Percentiles rank a stretch among this genome's conserved stretches.
These are phyloP conservation scores for Drosophila serrata DNA, from an alignment of 1,140 invertebrate genomes.

Conservation along the genomic window DNA sequence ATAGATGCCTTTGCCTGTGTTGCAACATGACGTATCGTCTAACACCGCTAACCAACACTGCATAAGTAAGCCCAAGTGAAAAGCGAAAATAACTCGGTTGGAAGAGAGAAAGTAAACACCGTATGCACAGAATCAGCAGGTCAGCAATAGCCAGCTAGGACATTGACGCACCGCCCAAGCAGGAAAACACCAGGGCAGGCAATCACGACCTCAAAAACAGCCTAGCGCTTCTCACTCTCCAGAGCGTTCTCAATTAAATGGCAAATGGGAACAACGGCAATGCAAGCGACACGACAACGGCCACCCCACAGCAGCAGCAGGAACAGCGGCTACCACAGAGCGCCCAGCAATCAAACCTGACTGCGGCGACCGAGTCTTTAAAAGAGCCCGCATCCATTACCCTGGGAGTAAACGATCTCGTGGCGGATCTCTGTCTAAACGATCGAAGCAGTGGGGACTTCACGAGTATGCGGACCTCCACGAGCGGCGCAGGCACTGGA, in stretches of 20 bases:
- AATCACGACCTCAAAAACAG: background rate
- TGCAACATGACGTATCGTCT: background rate
- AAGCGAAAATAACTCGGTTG: conserved; percentile 62
- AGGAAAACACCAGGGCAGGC: background rate
- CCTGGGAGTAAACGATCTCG: conserved; percentile 66
- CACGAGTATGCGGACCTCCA: conserved; percentile 53
- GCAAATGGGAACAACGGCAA: conserved; percentile 76
- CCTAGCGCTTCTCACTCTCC: background rate
- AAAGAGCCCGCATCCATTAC: conserved; percentile 16
- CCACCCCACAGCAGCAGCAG: conserved; percentile 27
- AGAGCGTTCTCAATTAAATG: conserved; percentile 52
- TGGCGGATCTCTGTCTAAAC: conserved; percentile 72
- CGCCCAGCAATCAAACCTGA: conserved; percentile 36
- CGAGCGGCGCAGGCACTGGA: conserved; percentile 10
- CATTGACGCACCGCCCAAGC: background rate
- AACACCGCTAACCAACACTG: background rate
- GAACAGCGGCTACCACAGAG: conserved; percentile 34
- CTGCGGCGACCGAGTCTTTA: conserved; percentile 26
- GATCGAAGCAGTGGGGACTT: conserved; percentile 50
- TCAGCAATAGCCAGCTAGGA: background rate
- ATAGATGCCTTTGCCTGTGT: background rate
- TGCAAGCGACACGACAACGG: conserved; percentile 54
- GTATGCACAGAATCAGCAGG: conserved; percentile 20
- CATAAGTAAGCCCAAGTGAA: conserved; percentile 40
- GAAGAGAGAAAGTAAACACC: conserved; percentile 47